phyloP scores from a whole-genome alignment of 2,113 vertebrate genomes.

The Noturus placidus region DNA sequence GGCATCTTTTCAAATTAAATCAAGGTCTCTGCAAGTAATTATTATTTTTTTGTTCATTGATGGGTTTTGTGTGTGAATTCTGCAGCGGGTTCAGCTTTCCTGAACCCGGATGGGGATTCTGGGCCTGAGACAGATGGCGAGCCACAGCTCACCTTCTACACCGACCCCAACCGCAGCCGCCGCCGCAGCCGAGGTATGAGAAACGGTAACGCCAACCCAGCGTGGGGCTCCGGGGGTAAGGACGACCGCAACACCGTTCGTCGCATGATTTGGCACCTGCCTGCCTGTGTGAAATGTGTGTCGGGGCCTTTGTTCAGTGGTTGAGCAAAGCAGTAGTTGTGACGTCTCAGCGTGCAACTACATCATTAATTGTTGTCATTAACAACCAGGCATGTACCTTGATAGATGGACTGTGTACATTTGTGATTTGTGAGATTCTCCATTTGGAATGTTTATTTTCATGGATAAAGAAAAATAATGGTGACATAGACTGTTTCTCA shows the following conservation, averaged over 20 bases:
- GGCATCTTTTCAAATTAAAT: not conserved
- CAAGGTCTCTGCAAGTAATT: not conserved
- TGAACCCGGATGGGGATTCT: slow-evolving; percentile 96
- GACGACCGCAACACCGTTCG: slow-evolving; percentile 60
- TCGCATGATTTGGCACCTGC: slow-evolving; percentile 50
- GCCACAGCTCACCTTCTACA: slow-evolving; percentile 98
- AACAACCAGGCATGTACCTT: slow-evolving; percentile 28
- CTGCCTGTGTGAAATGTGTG: slow-evolving; percentile 33
- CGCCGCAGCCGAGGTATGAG: slow-evolving; percentile 90
- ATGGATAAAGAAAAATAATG: not conserved
- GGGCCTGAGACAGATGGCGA: slow-evolving; percentile 95
- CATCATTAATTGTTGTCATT: not conserved
- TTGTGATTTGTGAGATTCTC: slow-evolving; percentile 21
- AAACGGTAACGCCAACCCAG: slow-evolving; percentile 78
- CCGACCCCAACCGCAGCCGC: slow-evolving; percentile 91
- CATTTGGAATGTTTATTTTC: slow-evolving; percentile 25
- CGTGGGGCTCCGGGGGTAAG: slow-evolving; percentile 82
- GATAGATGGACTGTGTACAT: not conserved
- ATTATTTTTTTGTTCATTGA: slow-evolving; percentile 28
- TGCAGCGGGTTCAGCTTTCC: slow-evolving; percentile 91
- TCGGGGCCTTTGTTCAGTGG: slow-evolving; percentile 20
- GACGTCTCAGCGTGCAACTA: slow-evolving; percentile 33
- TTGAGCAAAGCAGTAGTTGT: slow-evolving; percentile 46
- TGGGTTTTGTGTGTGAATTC: slow-evolving; percentile 65
- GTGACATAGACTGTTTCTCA: not conserved